phyloP scores from a whole-genome alignment of 2,113 vertebrate genomes.

The western clawed frog (Xenopus tropicalis) region UCB_Xtro_10.0 CM004444.2:129206001-129206500 shows the following conservation, averaged over 20 bases:
- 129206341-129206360: too few relatives aligned
- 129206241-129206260: conserved; percentile 24
- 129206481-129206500: too few relatives aligned
- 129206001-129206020: conserved; percentile 38
- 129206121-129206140: conserved; percentile 71
- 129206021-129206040: conserved; percentile 51
- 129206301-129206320: not conserved
- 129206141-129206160: conserved; percentile 72
- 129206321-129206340: not conserved
- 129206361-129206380: too few relatives aligned
- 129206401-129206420: too few relatives aligned
- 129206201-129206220: conserved; percentile 58
- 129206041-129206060: conserved; percentile 54
- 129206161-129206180: conserved; percentile 61
- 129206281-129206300: not conserved
- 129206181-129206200: conserved; percentile 62
- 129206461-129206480: too few relatives aligned
- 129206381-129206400: too few relatives aligned
- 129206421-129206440: too few relatives aligned
- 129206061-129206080: conserved; percentile 53
- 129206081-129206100: conserved; percentile 55
- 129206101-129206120: conserved; percentile 48
- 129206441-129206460: too few relatives aligned
- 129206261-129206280: conserved; percentile 3
- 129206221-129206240: conserved; percentile 70